Conservation (phyloP, 2,797 vertebrate genomes). For the Choloepus didactylus region DNA sequence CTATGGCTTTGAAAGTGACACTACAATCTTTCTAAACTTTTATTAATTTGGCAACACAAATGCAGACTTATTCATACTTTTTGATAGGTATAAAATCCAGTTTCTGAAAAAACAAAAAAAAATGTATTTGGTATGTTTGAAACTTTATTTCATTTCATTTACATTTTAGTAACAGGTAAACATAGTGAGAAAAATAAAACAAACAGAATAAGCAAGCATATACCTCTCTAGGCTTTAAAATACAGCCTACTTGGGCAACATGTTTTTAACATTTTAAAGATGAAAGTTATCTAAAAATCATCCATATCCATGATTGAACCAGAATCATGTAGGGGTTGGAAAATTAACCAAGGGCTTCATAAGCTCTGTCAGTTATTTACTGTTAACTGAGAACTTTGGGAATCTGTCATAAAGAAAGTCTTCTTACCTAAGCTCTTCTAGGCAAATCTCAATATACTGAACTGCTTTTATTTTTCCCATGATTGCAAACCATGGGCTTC, state of each 20-base stretch:
- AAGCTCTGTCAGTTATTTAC: background rate
- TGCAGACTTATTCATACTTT: constrained; percentile 1
- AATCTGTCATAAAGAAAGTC: background rate
- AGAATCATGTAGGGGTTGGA: background rate
- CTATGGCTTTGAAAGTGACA: constrained; percentile 51
- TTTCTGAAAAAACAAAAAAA: background rate
- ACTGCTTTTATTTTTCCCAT: constrained; percentile 11
- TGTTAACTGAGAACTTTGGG: background rate
- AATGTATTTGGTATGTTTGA: background rate
- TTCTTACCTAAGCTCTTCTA: background rate
- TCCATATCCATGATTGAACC: background rate
- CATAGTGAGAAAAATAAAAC: background rate
- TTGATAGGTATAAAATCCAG: background rate
- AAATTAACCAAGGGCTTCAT: background rate
- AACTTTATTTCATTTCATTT: constrained; percentile 29
- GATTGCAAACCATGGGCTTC: background rate
- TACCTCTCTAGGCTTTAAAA: background rate
- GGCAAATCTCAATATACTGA: background rate
- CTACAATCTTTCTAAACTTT: background rate
- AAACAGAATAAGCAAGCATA: background rate
- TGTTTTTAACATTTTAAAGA: constrained; percentile 27
- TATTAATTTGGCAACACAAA: constrained; percentile 55
- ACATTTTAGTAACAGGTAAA: background rate
- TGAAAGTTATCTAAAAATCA: background rate
- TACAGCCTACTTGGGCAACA: background rate